Percentiles rank a stretch among this genome's conserved stretches.
These are phyloP conservation scores for Nomada ruficornis DNA, from an alignment of 2,888 invertebrate genomes.

Conservation along the genomic window DNA sequence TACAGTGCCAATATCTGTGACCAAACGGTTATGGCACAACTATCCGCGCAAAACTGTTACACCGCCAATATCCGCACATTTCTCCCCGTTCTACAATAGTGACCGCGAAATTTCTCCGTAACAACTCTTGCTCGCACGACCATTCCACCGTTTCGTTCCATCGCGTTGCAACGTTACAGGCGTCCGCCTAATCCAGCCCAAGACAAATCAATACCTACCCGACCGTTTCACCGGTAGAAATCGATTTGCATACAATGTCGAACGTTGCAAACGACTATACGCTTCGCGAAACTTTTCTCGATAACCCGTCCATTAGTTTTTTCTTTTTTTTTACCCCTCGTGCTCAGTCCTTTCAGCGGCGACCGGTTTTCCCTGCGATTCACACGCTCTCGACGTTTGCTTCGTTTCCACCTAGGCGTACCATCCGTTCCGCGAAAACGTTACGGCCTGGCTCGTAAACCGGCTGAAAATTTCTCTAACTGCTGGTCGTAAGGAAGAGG, in stretches of 20 bases:
- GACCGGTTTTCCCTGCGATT: not conserved
- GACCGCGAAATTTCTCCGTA: not conserved
- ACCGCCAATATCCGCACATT: not conserved
- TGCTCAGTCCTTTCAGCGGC: not conserved
- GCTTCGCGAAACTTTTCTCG: conserved; percentile 16
- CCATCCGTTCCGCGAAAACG: conserved; percentile 45
- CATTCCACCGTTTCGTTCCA: not conserved
- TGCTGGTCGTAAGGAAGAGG: conserved; percentile 53
- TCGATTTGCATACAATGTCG: conserved; percentile 43
- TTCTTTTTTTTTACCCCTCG: not conserved
- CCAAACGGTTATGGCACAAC: too few species aligned
- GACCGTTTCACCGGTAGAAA: conserved; percentile 16
- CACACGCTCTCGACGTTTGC: conserved; percentile 2
- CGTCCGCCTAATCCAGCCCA: conserved; percentile 22
- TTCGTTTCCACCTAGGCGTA: conserved; percentile 22
- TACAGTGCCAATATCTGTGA: not conserved
- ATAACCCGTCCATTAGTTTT: conserved; percentile 1
- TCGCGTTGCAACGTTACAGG: not conserved
- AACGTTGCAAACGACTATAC: conserved; percentile 20
- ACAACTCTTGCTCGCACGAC: not conserved
- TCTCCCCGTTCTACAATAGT: not conserved
- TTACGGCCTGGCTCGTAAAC: conserved; percentile 52
- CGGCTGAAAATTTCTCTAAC: conserved; percentile 62
- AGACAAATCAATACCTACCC: conserved; percentile 26
- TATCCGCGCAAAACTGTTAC: not conserved